Percentiles rank a stretch among this genome's conserved stretches.
Conservation (phyloP, 1,140 invertebrate genomes). For the Triops longicaudatus region DNA sequence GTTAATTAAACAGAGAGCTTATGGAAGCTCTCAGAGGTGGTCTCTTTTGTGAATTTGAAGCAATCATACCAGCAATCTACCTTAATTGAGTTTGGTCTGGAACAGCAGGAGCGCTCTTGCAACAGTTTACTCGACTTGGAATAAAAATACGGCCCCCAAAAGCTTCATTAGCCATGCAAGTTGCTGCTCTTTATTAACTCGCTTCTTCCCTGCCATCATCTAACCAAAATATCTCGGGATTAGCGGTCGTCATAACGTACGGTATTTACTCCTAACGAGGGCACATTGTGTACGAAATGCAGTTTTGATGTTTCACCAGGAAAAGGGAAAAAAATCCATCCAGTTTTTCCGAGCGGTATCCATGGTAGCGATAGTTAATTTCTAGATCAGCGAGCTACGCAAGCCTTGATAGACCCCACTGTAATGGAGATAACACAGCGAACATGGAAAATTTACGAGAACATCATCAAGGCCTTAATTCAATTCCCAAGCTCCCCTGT, state of each 20-base stretch:
- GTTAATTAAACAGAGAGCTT: neutral
- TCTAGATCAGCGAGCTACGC: constrained; percentile 3
- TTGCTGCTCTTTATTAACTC: neutral
- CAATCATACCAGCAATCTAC: neutral
- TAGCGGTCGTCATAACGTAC: neutral
- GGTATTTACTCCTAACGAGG: neutral
- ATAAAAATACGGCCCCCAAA: neutral
- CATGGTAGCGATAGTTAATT: neutral
- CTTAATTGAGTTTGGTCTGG: constrained; percentile 11
- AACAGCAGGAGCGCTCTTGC: constrained; percentile 5
- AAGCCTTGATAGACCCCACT: neutral
- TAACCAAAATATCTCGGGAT: neutral
- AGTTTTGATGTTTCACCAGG: neutral
- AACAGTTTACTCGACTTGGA: neutral
- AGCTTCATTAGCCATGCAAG: constrained; percentile 1
- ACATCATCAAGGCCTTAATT: constrained; percentile 7
- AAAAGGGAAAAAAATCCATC: neutral
- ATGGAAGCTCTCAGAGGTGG: constrained; percentile 2
- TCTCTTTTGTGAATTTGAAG: neutral
- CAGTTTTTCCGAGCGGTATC: neutral
- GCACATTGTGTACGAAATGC: neutral
- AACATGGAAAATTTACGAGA: neutral
- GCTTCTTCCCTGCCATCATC: neutral
- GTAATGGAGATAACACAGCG: constrained; percentile 12
- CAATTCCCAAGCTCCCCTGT: neutral